These are phyloP conservation scores for Synanthedon formicaeformis DNA, from an alignment of 2,888 invertebrate species.

Conservation along the genomic window DNA sequence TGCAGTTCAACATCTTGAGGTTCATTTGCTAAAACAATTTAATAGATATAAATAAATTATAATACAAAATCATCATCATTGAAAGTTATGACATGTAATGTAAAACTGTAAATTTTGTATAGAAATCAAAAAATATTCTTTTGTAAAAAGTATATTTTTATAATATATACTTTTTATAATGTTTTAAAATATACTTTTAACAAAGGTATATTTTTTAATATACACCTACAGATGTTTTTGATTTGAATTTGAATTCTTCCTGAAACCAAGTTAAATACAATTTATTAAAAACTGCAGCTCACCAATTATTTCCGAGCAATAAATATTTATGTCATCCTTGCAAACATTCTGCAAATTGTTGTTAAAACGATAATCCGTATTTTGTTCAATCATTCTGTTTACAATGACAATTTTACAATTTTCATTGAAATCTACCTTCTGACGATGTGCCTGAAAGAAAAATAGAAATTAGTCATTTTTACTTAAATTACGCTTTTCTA, in stretches of 20 bases:
- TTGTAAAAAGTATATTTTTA: too few species aligned
- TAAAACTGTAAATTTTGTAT: too few species aligned
- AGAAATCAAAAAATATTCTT: too few species aligned
- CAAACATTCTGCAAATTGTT: slow-evolving; percentile 86
- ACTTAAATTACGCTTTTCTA: neutral
- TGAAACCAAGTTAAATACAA: too few species aligned
- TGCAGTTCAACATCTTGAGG: slow-evolving; percentile 79
- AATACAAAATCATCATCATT: too few species aligned
- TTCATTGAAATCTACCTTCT: slow-evolving; percentile 82
- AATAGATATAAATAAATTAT: too few species aligned
- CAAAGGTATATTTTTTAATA: too few species aligned
- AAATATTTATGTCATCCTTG: slow-evolving; percentile 81
- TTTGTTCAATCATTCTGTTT: slow-evolving; percentile 90
- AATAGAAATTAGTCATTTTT: slow-evolving; percentile 8
- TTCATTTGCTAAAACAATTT: slow-evolving; percentile 39
- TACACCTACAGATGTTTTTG: too few species aligned
- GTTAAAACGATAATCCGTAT: slow-evolving; percentile 90
- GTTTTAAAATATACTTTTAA: too few species aligned
- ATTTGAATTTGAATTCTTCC: too few species aligned
- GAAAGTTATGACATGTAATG: too few species aligned
- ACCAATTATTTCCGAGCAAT: slow-evolving; percentile 58
- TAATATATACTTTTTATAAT: too few species aligned
- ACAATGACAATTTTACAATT: slow-evolving; percentile 88
- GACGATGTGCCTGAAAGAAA: slow-evolving; percentile 75
- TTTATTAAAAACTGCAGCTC: slow-evolving; percentile 12